Conservation (phyloP, 2,113 vertebrate species). For the Eurystomus gularis region DNA sequence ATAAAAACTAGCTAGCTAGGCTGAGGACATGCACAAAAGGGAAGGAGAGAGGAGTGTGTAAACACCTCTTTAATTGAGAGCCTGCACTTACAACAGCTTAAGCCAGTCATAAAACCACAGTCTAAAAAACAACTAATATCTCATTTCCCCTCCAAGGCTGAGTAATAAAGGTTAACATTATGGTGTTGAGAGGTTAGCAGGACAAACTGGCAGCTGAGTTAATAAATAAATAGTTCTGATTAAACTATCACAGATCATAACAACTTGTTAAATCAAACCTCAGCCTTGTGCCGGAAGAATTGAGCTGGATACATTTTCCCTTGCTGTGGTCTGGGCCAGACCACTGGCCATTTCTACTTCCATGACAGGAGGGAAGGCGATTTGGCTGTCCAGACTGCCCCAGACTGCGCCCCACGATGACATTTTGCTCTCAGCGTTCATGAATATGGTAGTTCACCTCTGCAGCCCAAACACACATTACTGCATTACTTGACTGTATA, state of each 20-base stretch:
- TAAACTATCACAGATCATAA: not conserved
- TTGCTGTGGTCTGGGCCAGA: not conserved
- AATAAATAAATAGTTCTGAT: conserved; percentile 27
- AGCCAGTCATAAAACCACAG: conserved; percentile 2
- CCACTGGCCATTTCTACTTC: not conserved
- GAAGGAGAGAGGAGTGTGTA: not conserved
- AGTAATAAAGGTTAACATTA: not conserved
- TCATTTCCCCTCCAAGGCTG: not conserved
- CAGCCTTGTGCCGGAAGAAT: not conserved
- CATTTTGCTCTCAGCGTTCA: not conserved
- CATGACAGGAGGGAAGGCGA: not conserved
- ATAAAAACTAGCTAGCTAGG: not conserved
- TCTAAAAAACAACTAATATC: not conserved
- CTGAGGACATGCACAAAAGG: not conserved
- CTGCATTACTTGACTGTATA: not conserved
- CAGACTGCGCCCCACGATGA: not conserved
- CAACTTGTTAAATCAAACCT: not conserved
- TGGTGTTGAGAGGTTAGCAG: not conserved
- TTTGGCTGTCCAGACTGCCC: not conserved
- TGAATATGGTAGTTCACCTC: not conserved
- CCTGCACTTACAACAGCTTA: not conserved
- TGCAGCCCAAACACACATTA: not conserved
- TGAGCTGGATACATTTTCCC: not conserved
- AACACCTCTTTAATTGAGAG: not conserved
- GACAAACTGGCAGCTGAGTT: not conserved